Percentiles rank a stretch among this genome's conserved stretches.
Evolutionary conservation across 2,888 invertebrate genomes (phyloP).

Genomic region (Chouioia cunea): DNA sequence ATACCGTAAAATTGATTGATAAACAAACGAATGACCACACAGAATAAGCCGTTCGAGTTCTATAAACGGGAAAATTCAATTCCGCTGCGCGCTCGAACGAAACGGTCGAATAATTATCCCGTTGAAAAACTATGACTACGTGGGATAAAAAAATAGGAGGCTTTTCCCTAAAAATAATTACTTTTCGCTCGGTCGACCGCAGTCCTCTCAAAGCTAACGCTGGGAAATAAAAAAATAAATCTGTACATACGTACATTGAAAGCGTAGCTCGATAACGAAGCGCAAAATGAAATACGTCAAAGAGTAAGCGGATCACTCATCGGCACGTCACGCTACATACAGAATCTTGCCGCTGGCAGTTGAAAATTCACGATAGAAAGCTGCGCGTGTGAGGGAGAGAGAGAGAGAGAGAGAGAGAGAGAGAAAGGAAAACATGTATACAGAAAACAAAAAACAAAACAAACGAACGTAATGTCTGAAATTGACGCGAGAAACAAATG

Average conservation of each 20-base stretch:
- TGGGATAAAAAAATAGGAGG: background rate
- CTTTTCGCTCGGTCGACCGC: constrained; percentile 9
- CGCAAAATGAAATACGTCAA: constrained; percentile 24
- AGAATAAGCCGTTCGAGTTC: constrained; percentile 12
- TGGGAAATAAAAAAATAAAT: too few species aligned
- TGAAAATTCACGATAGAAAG: too few species aligned
- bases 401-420: constrained; percentile 3
- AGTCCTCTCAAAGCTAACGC: background rate
- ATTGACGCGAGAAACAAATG: too few species aligned
- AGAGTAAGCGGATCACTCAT: constrained; percentile 12
- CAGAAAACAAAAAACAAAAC: background rate
- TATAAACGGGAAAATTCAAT: constrained; percentile 29
- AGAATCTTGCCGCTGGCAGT: constrained; percentile 5
- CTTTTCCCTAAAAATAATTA: constrained; percentile 18
- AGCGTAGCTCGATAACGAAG: background rate
- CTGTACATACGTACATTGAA: too few species aligned
- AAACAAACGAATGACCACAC: constrained; percentile 35
- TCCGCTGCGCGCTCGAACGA: constrained; percentile 2
- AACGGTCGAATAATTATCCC: constrained; percentile 33
- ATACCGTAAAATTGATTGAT: constrained; percentile 35
- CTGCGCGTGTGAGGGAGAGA: background rate
- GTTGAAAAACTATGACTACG: background rate
- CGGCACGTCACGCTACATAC: background rate
- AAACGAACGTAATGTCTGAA: too few species aligned
- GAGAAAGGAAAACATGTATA: constrained; percentile 11